These are phyloP conservation scores for Atractosteus spatula DNA, from an alignment of 2,113 vertebrate species.

Conservation along the genomic window DNA sequence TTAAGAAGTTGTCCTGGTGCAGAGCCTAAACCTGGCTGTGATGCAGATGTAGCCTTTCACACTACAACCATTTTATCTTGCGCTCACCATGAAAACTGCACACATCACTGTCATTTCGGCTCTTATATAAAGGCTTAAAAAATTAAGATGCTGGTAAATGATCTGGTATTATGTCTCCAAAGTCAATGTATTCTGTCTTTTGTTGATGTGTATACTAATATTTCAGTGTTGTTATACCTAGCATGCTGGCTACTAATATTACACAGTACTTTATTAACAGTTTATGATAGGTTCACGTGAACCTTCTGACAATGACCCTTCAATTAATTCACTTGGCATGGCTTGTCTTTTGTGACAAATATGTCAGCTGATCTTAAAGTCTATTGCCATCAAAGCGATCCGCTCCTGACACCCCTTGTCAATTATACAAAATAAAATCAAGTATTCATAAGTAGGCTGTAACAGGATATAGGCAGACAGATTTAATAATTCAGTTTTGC, in stretches of 20 bases:
- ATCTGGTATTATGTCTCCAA: constrained; percentile 37
- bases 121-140: constrained; percentile 60
- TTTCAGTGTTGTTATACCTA: constrained; percentile 31
- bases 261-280: constrained; percentile 30
- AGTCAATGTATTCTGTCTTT: constrained; percentile 43
- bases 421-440: constrained; percentile 95
- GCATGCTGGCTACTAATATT: constrained; percentile 38
- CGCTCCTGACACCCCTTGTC: constrained; percentile 80
- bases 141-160: constrained; percentile 49
- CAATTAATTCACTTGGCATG: constrained; percentile 57
- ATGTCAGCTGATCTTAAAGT: constrained; percentile 68
- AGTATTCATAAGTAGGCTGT: constrained; percentile 90
- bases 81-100: constrained; percentile 49
- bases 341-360: constrained; percentile 54
- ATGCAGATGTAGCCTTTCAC: constrained; percentile 42
- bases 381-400: constrained; percentile 68
- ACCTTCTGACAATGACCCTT: constrained; percentile 44
- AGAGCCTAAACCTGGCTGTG: constrained; percentile 23
- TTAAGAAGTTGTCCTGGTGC: constrained; percentile 5
- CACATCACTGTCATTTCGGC: constrained; percentile 39
- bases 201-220: constrained; percentile 28
- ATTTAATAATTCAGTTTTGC: constrained; percentile 96
- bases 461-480: constrained; percentile 82
- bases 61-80: constrained; percentile 42
- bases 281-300: constrained; percentile 61